Percentiles rank a stretch among this genome's conserved stretches.
Evolutionary conservation across 2,888 invertebrate genomes (phyloP).

Genomic region (Drosophila maculinotata): DNA sequence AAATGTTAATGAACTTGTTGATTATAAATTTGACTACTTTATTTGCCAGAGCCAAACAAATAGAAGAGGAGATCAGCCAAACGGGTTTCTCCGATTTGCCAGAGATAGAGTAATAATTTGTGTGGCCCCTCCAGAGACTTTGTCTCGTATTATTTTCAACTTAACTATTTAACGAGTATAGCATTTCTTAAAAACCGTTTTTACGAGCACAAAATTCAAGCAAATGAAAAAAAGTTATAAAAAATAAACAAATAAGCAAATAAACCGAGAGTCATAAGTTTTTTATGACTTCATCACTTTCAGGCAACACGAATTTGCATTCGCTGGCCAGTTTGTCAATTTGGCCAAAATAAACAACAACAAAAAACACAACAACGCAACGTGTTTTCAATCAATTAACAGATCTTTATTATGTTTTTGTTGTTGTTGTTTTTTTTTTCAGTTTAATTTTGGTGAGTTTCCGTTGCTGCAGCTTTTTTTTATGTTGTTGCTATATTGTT

Average conservation of each 20-base stretch:
- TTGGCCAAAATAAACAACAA: conserved; percentile 26
- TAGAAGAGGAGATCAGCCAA: conserved; percentile 32
- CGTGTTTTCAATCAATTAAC: conserved; percentile 74
- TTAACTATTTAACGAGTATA: conserved; percentile 36
- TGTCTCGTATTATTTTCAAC: conserved; percentile 16
- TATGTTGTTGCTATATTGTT: conserved; percentile 20
- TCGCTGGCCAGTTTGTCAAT: conserved; percentile 47
- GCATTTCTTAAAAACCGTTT: conserved; percentile 30
- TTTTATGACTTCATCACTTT: conserved; percentile 78
- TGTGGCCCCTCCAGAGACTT: conserved; percentile 20
- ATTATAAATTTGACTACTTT: conserved; percentile 81
- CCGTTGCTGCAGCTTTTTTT: conserved; percentile 34
- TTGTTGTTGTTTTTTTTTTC: conserved; percentile 17
- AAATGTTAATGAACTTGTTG: conserved; percentile 84
- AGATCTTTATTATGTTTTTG: conserved; percentile 40
- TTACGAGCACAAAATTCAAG: conserved; percentile 10
- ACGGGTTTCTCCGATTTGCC: conserved; percentile 54
- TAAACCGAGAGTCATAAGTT: conserved; percentile 60
- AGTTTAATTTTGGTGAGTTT: conserved; percentile 32
- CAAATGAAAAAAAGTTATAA: conserved; percentile 19
- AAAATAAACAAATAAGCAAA: conserved; percentile 13
- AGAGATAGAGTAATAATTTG: conserved; percentile 20
- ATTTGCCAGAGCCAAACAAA: conserved; percentile 59
- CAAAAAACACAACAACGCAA: conserved; percentile 44
- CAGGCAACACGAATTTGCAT: conserved; percentile 63